Evolutionary conservation across 2,797 vertebrate genomes (phyloP).

Genomic region (Acanthopagrus latus): DNA sequence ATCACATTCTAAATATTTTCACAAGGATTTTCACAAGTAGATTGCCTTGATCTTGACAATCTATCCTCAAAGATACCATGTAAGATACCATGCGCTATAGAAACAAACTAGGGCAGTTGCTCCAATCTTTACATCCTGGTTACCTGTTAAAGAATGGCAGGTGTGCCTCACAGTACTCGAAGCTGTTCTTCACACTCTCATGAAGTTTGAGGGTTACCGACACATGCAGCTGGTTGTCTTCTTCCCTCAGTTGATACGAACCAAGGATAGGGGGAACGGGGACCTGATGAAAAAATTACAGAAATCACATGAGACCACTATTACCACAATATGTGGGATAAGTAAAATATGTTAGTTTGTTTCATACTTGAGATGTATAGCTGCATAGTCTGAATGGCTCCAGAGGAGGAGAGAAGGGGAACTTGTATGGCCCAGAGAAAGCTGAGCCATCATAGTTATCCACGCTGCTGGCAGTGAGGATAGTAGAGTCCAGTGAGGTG

Average conservation of each 20-base stretch:
- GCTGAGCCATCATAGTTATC: constrained; percentile 89
- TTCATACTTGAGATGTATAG: constrained; percentile 93
- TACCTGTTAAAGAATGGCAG: constrained; percentile 97
- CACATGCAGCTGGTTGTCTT: constrained; percentile 87
- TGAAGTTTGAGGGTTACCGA: constrained; percentile 92
- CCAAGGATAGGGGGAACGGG: constrained; percentile 95
- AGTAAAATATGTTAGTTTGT: background rate
- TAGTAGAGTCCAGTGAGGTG: constrained; percentile 91
- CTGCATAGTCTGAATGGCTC: constrained; percentile 93
- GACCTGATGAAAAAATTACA: constrained; percentile 82
- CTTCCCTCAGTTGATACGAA: constrained; percentile 90
- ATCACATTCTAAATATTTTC: no score
- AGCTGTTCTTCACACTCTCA: constrained; percentile 94
- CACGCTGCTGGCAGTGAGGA: constrained; percentile 90
- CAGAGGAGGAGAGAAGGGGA: constrained; percentile 93
- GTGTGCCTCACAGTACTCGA: constrained; percentile 95
- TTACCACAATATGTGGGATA: background rate
- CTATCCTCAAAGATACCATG: background rate
- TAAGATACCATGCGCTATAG: background rate
- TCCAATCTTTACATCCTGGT: background rate
- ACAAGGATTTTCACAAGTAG: no score
- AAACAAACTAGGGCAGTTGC: background rate
- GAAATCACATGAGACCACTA: constrained; percentile 1
- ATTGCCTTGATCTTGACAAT: background rate
- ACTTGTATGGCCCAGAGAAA: constrained; percentile 95